These are phyloP conservation scores for Saturnia japonica DNA, from an alignment of 2,888 invertebrate genomes.

Conservation along the genomic window DNA sequence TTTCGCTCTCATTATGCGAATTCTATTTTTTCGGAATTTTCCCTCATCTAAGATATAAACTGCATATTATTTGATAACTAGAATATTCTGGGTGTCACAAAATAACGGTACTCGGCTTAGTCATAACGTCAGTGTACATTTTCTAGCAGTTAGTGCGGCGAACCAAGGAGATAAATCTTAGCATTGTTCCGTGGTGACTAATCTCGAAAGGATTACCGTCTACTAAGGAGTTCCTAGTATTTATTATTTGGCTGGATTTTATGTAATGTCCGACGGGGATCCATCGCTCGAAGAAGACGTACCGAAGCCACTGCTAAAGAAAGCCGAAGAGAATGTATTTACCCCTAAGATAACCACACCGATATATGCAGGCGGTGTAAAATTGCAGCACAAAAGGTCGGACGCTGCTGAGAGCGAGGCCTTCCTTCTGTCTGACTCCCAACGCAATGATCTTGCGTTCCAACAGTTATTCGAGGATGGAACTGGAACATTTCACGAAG, in stretches of 20 bases:
- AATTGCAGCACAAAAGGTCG: slow-evolving; percentile 63
- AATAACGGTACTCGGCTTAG: background rate
- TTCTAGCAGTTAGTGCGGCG: slow-evolving; percentile 17
- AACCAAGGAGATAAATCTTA: slow-evolving; percentile 31
- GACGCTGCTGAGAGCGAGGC: slow-evolving; percentile 68
- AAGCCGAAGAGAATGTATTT: slow-evolving; percentile 72
- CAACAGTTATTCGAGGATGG: slow-evolving; percentile 71
- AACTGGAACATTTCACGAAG: slow-evolving; percentile 64
- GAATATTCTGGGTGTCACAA: background rate
- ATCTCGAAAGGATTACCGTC: slow-evolving; percentile 30
- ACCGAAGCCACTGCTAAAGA: slow-evolving; percentile 67
- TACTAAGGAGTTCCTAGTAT: slow-evolving; percentile 24
- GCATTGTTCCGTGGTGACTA: slow-evolving; percentile 36
- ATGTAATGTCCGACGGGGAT: slow-evolving; percentile 79
- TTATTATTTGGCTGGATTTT: slow-evolving; percentile 30
- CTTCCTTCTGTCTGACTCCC: slow-evolving; percentile 63
- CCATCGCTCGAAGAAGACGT: slow-evolving; percentile 78
- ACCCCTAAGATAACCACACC: slow-evolving; percentile 75
- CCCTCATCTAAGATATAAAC: background rate
- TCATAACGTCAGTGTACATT: background rate
- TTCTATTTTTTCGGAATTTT: background rate
- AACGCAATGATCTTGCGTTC: slow-evolving; percentile 73
- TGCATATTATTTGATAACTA: background rate
- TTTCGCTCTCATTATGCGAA: background rate
- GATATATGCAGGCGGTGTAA: slow-evolving; percentile 68